These are phyloP conservation scores for Marmota flaviventris DNA, from an alignment of 2,113 vertebrate species.

Conservation along the genomic window DNA sequence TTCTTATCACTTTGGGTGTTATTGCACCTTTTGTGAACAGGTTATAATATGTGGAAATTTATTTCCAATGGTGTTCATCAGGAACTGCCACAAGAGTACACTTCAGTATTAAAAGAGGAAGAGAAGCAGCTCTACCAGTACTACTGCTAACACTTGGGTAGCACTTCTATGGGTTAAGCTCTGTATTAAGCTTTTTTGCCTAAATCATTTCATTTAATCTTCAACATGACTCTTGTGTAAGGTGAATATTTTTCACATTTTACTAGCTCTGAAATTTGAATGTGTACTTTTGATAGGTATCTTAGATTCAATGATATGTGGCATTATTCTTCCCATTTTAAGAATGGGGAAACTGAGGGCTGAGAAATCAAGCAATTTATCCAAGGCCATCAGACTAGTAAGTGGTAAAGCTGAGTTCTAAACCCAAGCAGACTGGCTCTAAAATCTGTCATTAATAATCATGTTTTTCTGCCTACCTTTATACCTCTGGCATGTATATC, in stretches of 20 bases:
- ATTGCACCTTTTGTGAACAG: neutral
- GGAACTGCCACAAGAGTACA: neutral
- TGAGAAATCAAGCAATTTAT: constrained; percentile 24
- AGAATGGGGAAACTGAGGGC: neutral
- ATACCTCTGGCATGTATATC: neutral
- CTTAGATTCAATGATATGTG: constrained; percentile 2
- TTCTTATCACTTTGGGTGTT: no score
- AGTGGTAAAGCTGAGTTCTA: neutral
- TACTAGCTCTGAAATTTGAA: constrained; percentile 4
- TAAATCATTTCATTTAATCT: neutral
- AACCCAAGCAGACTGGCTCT: neutral
- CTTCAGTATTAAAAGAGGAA: neutral
- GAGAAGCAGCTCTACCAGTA: neutral
- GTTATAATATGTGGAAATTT: neutral
- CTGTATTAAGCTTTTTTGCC: neutral
- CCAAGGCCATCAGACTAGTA: neutral
- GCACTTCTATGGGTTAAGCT: neutral
- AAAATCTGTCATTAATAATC: neutral
- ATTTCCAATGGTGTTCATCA: neutral
- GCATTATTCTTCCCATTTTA: constrained; percentile 23
- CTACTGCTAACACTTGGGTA: neutral
- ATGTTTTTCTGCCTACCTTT: neutral
- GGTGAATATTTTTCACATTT: neutral
- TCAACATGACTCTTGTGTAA: neutral
- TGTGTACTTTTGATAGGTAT: constrained; percentile 28